These are phyloP conservation scores for Cololabis saira DNA, from an alignment of 2,113 vertebrate genomes.

Conservation along the genomic window DNA sequence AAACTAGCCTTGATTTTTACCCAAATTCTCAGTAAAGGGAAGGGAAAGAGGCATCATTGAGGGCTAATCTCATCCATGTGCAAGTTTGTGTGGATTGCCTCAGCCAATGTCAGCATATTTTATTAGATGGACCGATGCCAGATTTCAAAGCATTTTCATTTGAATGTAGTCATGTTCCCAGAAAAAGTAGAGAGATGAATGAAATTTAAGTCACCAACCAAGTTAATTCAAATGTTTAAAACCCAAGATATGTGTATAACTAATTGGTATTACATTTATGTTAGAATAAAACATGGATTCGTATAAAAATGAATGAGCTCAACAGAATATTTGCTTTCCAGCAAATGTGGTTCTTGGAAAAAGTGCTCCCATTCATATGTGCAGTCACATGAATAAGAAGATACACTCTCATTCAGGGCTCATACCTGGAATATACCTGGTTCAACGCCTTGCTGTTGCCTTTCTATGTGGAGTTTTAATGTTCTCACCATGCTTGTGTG, in stretches of 20 bases:
- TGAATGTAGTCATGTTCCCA: constrained; percentile 3
- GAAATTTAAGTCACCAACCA: no score
- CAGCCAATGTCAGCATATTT: constrained; percentile 22
- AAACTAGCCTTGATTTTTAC: constrained; percentile 65
- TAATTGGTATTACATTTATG: neutral
- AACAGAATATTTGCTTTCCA: constrained; percentile 28
- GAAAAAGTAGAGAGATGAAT: neutral
- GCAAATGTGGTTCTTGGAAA: constrained; percentile 7
- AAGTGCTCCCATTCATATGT: constrained; percentile 32
- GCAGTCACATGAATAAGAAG: no score
- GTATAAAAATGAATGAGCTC: constrained; percentile 40
- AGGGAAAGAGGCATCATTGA: constrained; percentile 3
- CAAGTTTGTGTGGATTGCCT: constrained; percentile 9
- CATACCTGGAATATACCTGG: no score
- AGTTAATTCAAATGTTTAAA: neutral
- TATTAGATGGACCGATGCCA: constrained; percentile 25
- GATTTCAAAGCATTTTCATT: constrained; percentile 28
- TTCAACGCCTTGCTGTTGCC: no score
- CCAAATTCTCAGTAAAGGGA: constrained; percentile 67
- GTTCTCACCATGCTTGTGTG: no score
- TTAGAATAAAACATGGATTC: neutral
- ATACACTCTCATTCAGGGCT: no score
- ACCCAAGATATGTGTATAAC: neutral
- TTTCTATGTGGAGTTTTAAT: no score
- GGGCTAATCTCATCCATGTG: neutral